Evolutionary conservation across 2,113 vertebrate species (phyloP).

Genomic region (Dryoscopus gambensis): DNA sequence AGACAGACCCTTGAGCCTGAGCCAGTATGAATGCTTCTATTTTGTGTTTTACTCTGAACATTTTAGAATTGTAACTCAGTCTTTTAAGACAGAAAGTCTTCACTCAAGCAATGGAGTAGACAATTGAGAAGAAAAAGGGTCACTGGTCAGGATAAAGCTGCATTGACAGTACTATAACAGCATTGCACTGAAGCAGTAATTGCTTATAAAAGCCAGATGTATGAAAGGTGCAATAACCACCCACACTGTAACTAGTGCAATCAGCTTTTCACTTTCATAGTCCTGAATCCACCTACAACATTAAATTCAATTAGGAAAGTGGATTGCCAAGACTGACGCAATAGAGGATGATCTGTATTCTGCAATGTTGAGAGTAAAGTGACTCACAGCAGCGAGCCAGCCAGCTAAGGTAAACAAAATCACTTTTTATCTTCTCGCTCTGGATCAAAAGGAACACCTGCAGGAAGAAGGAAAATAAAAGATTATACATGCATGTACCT

Average conservation of each 20-base stretch:
- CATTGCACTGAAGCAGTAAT: not conserved
- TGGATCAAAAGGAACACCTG: constrained; percentile 95
- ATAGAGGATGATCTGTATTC: constrained; percentile 7
- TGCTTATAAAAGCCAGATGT: not conserved
- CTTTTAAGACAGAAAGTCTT: constrained; percentile 5
- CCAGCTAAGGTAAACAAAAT: constrained; percentile 95
- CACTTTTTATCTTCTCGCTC: constrained; percentile 94
- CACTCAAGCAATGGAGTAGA: not conserved
- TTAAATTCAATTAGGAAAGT: constrained; percentile 29
- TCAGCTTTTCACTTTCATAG: constrained; percentile 28
- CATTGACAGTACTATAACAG: not conserved
- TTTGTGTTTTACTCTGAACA: not conserved
- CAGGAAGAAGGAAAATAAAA: constrained; percentile 32
- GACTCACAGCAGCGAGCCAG: constrained; percentile 94
- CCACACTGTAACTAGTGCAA: not conserved
- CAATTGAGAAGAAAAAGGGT: not conserved
- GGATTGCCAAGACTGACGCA: constrained; percentile 28
- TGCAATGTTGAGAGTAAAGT: constrained; percentile 14
- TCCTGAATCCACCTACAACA: constrained; percentile 21
- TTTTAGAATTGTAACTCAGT: not conserved
- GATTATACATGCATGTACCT: not conserved
- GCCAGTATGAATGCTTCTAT: not conserved
- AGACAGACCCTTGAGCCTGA: not conserved
- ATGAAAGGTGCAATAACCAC: constrained; percentile 6
- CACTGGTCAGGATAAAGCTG: not conserved